Conservation (phyloP, 2,113 vertebrate species). For the Taurulus bubalis region DNA sequence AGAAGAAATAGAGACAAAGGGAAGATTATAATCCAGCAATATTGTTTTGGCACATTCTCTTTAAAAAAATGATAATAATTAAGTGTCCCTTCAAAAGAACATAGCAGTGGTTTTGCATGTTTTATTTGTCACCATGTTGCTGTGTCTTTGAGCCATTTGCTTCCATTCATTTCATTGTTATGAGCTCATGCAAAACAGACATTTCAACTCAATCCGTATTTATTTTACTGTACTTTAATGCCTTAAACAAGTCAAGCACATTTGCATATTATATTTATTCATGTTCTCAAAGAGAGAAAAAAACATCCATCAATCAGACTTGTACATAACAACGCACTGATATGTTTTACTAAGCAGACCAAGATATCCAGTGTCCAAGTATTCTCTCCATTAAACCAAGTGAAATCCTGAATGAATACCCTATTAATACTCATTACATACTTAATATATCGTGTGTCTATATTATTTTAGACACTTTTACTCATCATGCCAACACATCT, state of each 20-base stretch:
- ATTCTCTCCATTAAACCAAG: too few relatives aligned
- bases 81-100: not conserved
- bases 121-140: too few relatives aligned
- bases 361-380: too few relatives aligned
- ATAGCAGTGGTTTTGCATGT: too few relatives aligned
- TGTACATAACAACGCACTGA: not conserved
- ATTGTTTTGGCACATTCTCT: not conserved
- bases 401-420: too few relatives aligned
- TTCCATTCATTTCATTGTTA: not conserved
- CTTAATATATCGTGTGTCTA: too few relatives aligned
- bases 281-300: not conserved
- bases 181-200: not conserved
- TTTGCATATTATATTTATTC: not conserved
- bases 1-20: constrained; percentile 23
- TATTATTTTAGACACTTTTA: not conserved
- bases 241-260: not conserved
- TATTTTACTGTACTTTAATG: too few relatives aligned
- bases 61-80: not conserved
- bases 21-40: constrained; percentile 23
- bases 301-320: not conserved
- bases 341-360: too few relatives aligned
- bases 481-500: too few relatives aligned
- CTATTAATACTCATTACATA: too few relatives aligned
- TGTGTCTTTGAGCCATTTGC: too few relatives aligned
- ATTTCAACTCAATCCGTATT: not conserved